These are phyloP conservation scores for Glyptemys insculpta DNA, from an alignment of 2,797 vertebrate species.

Conservation along the genomic window DNA sequence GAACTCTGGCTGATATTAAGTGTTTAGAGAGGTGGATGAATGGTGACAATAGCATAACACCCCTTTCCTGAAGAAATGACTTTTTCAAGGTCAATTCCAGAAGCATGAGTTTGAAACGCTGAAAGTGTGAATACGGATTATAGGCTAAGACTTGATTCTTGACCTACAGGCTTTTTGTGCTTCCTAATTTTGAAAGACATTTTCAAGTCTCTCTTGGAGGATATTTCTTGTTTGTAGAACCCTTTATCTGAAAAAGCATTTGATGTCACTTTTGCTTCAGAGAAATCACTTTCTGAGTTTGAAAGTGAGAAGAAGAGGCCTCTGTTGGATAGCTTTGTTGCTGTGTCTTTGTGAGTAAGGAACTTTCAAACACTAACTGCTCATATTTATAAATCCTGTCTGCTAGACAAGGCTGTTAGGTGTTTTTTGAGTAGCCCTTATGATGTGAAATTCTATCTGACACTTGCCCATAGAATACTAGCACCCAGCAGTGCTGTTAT, in stretches of 20 bases:
- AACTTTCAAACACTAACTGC: conserved; percentile 48
- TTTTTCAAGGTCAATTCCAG: conserved; percentile 54
- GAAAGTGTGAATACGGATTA: neutral
- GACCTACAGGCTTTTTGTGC: conserved; percentile 49
- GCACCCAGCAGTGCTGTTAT: neutral
- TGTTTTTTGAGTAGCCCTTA: conserved; percentile 27
- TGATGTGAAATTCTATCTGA: conserved; percentile 36
- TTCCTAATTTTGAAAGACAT: conserved; percentile 59
- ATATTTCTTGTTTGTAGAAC: conserved; percentile 45
- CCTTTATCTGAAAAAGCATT: conserved; percentile 66
- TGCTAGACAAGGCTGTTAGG: neutral
- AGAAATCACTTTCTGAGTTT: conserved; percentile 56
- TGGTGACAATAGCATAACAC: conserved; percentile 1
- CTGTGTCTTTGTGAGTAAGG: conserved; percentile 59
- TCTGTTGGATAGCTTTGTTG: conserved; percentile 62
- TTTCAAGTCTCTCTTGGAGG: conserved; percentile 39
- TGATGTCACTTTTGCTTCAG: conserved; percentile 59
- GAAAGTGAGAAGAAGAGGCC: conserved; percentile 53
- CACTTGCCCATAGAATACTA: neutral
- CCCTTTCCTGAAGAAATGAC: conserved; percentile 28
- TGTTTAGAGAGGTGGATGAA: conserved; percentile 65
- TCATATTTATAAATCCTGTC: conserved; percentile 61
- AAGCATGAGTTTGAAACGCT: conserved; percentile 37
- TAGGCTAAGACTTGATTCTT: conserved; percentile 34
- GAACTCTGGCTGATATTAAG: conserved; percentile 44